Base-by-base conservation (phyloP, 2,113 vertebrate species). In the Misgurnus mizolepis region DNA sequence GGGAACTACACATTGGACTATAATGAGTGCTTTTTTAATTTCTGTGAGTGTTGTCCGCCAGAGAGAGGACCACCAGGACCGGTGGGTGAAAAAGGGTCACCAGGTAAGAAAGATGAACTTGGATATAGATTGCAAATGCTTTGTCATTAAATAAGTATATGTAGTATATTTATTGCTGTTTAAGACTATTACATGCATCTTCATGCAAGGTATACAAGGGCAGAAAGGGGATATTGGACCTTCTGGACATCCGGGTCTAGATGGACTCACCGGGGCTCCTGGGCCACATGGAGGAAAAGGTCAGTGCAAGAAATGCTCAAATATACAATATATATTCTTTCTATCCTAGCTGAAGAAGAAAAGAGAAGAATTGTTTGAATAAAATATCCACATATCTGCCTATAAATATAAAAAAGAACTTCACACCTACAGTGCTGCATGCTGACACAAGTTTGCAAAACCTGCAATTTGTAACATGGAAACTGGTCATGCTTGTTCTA, bases 31-130 rank as follows among this genome's bases (percentile, higher is more conserved):
- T 95, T 96, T 89, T 94, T 95, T 87, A 98, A 99, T 87, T 91
- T 96, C 84, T 99, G 96, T 72, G 95, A 94, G 80, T 99, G 97
- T 86, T 99, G 97, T 85, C 91, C 93, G 0, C 88, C 94, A 8
- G 61, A 86, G 1, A 73, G 9, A 11, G 95, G 95, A 0, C 92
- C 90, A 0, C 83, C 82, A 17, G 96, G 96, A 68, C 92, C 93
- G 15, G 88, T 81, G 0, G 96, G 96, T 47, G 89, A 93, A 0
- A 89, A 41, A 15, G 95, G 96, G 66, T 82, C 88, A 60, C 85
- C 89, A 91, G 97, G 96, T 98, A 93, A 80, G 60, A 67, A 56
- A 7, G 8, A 10, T 47, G 17, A 40, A 70, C 9, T 14, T 60
- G 1, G 22, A 68, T 79, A 80, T 40, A 22, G 72, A 41, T 17